Evolutionary conservation across 2,113 vertebrate genomes (phyloP).

Genomic region (Phodopus roborovskii): DNA sequence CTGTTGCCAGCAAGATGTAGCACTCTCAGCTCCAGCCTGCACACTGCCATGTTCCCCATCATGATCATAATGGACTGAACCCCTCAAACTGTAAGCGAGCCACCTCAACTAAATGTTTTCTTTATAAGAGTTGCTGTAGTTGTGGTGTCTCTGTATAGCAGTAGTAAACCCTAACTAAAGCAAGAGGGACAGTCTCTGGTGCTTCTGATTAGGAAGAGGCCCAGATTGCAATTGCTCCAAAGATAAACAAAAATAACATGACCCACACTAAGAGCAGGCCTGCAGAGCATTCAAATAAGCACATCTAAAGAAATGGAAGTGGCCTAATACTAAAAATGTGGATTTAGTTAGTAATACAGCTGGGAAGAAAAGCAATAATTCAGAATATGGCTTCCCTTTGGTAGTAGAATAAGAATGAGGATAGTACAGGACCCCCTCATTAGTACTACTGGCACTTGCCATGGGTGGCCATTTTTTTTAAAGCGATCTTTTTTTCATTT

Average conservation of each 20-base stretch:
- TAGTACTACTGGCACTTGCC: neutral
- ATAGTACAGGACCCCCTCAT: no score
- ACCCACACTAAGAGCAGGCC: neutral
- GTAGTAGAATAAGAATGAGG: neutral
- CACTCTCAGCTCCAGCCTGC: no score
- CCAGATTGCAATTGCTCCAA: neutral
- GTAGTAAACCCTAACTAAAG: no score
- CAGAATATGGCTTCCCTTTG: neutral
- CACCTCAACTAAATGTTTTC: no score
- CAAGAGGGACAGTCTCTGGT: neutral
- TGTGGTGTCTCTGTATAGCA: no score
- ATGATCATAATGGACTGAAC: no score
- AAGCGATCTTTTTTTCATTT: no score
- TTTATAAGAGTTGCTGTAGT: no score
- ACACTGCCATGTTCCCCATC: no score
- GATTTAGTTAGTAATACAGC: neutral
- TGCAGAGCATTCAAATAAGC: neutral
- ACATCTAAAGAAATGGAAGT: neutral
- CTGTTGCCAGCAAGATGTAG: no score
- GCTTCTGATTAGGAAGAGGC: neutral
- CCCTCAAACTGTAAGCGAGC: no score
- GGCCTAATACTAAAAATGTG: neutral
- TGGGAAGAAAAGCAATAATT: neutral
- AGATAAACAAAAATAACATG: neutral
- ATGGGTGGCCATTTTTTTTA: neutral